A percentile compares a stretch with the other conserved stretches of the same genome.
Evolutionary conservation across 2,888 invertebrate genomes (phyloP).

Genomic region (Coelogynopora nodosa): DNA sequence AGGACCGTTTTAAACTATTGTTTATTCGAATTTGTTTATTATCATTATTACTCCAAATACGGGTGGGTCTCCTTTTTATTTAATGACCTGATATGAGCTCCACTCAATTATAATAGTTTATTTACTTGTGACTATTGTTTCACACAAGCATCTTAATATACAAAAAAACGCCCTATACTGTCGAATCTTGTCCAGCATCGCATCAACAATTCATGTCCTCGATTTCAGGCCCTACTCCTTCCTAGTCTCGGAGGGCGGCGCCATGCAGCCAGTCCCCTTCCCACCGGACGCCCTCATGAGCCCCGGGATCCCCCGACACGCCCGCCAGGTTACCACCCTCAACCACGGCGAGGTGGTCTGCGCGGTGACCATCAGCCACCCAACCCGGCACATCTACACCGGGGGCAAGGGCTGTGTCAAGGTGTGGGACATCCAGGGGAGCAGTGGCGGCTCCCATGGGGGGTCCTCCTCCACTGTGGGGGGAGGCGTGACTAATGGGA

Average conservation of each 20-base stretch:
- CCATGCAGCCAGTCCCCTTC: conserved; percentile 78
- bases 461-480: not conserved
- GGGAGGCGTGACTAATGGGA: conserved; percentile 26
- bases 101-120: no score
- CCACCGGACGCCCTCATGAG: conserved; percentile 86
- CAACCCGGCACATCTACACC: conserved; percentile 69
- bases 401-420: conserved; percentile 96
- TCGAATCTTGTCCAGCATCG: no score
- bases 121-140: no score
- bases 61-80: no score
- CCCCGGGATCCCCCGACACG: conserved; percentile 86
- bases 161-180: no score
- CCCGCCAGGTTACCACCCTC: conserved; percentile 80
- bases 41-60: no score
- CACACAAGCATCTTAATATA: no score
- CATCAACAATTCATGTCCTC: no score
- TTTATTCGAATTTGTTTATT: no score
- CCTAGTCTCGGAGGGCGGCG: conserved; percentile 71
- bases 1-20: no score
- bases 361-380: conserved; percentile 80
- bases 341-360: conserved; percentile 95
- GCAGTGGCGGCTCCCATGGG: conserved; percentile 74
- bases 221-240: conserved; percentile 80
- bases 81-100: no score
- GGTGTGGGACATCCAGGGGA: conserved; percentile 90